Percentiles rank a stretch among this genome's conserved stretches.
phyloP scores from a whole-genome alignment of 2,113 vertebrate genomes.

The Burhinus bistriatus region DNA sequence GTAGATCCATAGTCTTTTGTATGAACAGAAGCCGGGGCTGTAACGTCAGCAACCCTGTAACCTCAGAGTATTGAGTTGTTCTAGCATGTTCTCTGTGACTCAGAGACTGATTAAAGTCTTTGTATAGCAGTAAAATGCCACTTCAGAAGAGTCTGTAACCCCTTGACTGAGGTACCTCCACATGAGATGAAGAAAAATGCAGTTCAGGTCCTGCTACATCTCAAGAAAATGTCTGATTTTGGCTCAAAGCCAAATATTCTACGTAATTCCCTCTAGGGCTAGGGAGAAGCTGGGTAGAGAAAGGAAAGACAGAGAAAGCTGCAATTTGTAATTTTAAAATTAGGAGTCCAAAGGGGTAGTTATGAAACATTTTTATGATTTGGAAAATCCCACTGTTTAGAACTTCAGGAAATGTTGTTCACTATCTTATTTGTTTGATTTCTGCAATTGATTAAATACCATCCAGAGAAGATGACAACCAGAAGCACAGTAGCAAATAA shows the following conservation, averaged over 20 bases:
- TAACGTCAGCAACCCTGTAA: neutral
- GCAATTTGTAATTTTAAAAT: neutral
- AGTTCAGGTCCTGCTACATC: neutral
- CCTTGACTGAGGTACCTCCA: neutral
- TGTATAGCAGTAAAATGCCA: neutral
- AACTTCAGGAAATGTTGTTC: neutral
- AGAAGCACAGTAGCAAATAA: conserved; percentile 56
- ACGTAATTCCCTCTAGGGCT: neutral
- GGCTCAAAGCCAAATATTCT: neutral
- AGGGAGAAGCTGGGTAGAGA: neutral
- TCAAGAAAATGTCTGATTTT: neutral
- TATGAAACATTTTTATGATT: neutral
- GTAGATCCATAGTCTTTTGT: neutral
- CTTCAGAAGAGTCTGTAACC: neutral
- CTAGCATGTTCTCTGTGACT: neutral
- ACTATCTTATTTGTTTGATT: conserved; percentile 20
- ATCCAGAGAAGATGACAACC: neutral
- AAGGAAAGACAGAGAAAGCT: neutral
- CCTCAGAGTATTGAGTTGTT: neutral
- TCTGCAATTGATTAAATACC: conserved; percentile 12
- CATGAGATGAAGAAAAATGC: neutral
- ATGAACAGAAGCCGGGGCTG: neutral
- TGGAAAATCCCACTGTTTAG: neutral
- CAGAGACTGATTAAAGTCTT: neutral
- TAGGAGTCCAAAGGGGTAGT: neutral